A percentile compares a stretch with the other conserved stretches of the same genome.
Evolutionary conservation across 2,797 vertebrate genomes (phyloP).

Genomic region (Meriones psammophilus): DNA sequence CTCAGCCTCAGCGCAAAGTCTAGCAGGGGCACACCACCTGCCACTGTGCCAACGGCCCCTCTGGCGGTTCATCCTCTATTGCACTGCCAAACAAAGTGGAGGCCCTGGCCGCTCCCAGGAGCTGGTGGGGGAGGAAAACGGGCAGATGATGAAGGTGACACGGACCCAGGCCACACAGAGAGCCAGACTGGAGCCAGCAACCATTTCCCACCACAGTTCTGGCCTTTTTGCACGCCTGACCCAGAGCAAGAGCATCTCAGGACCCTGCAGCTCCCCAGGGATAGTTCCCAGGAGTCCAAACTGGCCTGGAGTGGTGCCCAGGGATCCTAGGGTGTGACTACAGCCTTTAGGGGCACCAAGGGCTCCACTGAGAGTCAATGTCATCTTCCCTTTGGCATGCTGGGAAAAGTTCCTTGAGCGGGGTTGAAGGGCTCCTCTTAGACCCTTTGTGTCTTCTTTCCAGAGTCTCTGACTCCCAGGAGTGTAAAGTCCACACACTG

Average conservation of each 20-base stretch:
- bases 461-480: neutral
- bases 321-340: neutral
- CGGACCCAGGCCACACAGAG: neutral
- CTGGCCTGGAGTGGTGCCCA: neutral
- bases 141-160: neutral
- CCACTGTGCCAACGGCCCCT: fast-evolving
- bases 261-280: neutral
- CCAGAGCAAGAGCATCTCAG: neutral
- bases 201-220: neutral
- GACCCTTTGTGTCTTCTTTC: neutral
- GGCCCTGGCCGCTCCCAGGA: neutral
- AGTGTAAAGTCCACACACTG: neutral
- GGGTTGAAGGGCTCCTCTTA: neutral
- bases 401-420: neutral
- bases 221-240: neutral
- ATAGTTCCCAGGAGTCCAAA: conserved; percentile 22
- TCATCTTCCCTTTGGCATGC: neutral
- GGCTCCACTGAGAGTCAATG: neutral
- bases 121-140: neutral
- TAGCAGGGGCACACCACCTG: neutral
- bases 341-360: neutral
- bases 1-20: neutral
- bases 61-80: neutral
- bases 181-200: neutral
- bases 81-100: neutral